phyloP scores from a whole-genome alignment of 2,797 vertebrate species.

The Periparus ater region DNA sequence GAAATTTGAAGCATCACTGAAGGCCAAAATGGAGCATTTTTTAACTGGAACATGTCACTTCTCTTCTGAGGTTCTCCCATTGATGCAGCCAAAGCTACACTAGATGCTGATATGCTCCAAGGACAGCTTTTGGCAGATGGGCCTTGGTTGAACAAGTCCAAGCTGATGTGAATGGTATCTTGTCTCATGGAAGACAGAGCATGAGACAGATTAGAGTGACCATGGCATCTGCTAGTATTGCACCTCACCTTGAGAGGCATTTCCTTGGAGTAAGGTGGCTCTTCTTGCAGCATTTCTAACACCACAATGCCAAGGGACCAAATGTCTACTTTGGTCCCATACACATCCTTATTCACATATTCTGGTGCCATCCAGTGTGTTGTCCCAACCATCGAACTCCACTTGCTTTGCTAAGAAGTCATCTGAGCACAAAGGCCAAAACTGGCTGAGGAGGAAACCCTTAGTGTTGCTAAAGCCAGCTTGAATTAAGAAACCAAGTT shows the following conservation, averaged over 20 bases:
- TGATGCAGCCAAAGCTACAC: background rate
- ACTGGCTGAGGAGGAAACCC: slow-evolving; percentile 76
- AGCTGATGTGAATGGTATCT: background rate
- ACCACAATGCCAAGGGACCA: slow-evolving; percentile 89
- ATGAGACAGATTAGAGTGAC: background rate
- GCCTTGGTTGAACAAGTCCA: background rate
- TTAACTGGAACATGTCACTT: background rate
- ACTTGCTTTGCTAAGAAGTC: slow-evolving; percentile 86
- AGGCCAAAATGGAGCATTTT: background rate
- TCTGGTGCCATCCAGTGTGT: slow-evolving; percentile 91
- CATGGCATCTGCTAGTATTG: background rate
- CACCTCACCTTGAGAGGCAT: slow-evolving; percentile 86
- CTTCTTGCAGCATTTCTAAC: slow-evolving; percentile 91
- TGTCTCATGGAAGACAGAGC: background rate
- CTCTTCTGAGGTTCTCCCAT: background rate
- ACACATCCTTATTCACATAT: slow-evolving; percentile 86
- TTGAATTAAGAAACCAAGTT: background rate
- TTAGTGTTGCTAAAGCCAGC: background rate
- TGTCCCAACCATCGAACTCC: slow-evolving; percentile 85
- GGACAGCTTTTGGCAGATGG: background rate
- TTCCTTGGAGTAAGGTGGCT: slow-evolving; percentile 88
- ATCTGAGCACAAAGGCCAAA: slow-evolving; percentile 90
- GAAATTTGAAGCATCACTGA: background rate
- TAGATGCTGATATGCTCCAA: background rate
- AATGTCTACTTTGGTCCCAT: slow-evolving; percentile 88